Base-by-base conservation (phyloP, 1,140 invertebrate species). In the Apis dorsata region DNA sequence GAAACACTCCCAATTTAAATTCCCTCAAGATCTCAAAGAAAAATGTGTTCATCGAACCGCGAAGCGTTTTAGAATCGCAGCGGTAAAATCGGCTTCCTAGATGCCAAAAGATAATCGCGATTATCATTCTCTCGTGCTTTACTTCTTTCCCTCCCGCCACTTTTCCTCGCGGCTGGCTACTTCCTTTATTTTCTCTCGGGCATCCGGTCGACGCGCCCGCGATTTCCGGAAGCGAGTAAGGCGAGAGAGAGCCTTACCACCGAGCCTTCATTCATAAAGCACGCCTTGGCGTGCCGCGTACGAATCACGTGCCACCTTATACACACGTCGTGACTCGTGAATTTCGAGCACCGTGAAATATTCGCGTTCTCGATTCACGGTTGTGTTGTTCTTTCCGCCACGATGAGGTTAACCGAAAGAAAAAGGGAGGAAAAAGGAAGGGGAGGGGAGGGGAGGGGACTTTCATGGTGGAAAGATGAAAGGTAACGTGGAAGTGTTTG, bases 131-230 rank as follows among this genome's bases (percentile, higher is more conserved):
- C 13, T 24, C 49, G 51, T 51, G 49, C 51, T 71, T 17, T 53
- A 57, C 51, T 17, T 44, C 28, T 28, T 49, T 19, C 17, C 10
- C 17, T n/a, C 1, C 60, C 78, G 62, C 15, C 84, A 69, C 81
- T 86, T 86, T 88, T 88, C 81, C 84, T 84, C 75, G 84, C 72
- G 80, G 70, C 49, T 68, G 75, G 65, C 66, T 84, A 86, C 86
- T 84, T 88, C 87, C 86, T 88, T 88, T 86, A 86, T 86, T 89
- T 89, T 89, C 72, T 70, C 74, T 19, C 66, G 49, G 81, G 68
- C 88, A 88, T 89, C 88, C 88, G 86, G 87, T 55, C 70, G 86
- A 66, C 70, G 79, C 79, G 84, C 78, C 77, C 65, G 86, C 86
- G 62, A 86, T 84, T 88, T 89, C 88, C 88, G 88, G 85, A 88